Evolutionary conservation across 2,113 vertebrate genomes (phyloP).

Genomic region (human): DNA sequence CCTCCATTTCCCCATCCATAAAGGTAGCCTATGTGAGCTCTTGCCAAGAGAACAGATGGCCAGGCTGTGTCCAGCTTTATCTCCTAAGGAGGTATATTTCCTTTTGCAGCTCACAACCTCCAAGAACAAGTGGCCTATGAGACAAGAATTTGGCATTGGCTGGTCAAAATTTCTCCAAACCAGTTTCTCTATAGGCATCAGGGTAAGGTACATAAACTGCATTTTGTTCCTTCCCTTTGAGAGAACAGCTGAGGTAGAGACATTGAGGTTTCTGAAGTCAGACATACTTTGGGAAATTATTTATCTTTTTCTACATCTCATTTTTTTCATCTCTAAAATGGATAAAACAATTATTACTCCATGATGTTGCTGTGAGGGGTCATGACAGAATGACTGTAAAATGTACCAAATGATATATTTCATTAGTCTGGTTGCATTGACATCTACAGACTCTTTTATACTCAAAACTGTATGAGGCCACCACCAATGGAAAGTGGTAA

Average conservation of each 20-base stretch:
- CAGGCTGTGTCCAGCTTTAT: conserved; percentile 40
- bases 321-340: conserved; percentile 45
- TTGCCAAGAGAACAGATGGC: conserved; percentile 67
- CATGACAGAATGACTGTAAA: not conserved
- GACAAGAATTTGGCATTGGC: conserved; percentile 24
- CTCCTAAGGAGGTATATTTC: conserved; percentile 38
- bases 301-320: not conserved
- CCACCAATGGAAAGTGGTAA: not conserved
- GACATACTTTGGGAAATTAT: conserved; percentile 21
- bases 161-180: not conserved
- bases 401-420: not conserved
- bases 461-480: not conserved
- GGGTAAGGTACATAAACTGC: not conserved
- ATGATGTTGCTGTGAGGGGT: not conserved
- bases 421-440: not conserved
- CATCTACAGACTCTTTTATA: not conserved
- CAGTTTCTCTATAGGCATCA: conserved; percentile 3
- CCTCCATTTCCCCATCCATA: conserved; percentile 11
- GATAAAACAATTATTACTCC: not conserved
- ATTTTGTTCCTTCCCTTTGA: not conserved
- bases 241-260: not conserved
- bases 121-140: conserved; percentile 47
- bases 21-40: not conserved
- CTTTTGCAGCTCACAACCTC: conserved; percentile 34
- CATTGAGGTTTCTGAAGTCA: not conserved